Percentiles rank a stretch among this genome's conserved stretches.
These are phyloP conservation scores for Cryptocephalus moraei DNA, from an alignment of 2,888 invertebrate species.

Conservation along the genomic window DNA sequence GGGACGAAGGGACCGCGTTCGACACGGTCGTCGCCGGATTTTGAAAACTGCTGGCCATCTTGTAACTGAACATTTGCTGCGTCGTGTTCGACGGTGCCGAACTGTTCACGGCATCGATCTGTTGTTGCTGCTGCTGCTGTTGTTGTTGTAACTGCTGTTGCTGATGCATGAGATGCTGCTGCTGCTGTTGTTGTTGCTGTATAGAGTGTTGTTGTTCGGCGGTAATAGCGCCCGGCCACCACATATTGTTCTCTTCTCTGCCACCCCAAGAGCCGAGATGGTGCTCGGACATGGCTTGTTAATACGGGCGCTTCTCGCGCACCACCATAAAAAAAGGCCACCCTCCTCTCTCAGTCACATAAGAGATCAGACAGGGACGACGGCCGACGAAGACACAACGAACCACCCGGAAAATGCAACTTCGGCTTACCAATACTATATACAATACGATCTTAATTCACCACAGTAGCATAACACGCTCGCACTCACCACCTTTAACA, in stretches of 20 bases:
- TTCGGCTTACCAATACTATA: too few species aligned
- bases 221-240: slow-evolving; percentile 48
- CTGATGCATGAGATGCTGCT: slow-evolving; percentile 23
- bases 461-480: too few species aligned
- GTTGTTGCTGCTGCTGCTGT: slow-evolving; percentile 31
- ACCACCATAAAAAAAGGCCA: slow-evolving; percentile 8
- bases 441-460: too few species aligned
- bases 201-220: slow-evolving; percentile 36
- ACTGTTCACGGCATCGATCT: slow-evolving; percentile 42
- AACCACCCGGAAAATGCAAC: too few species aligned
- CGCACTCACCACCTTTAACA: too few species aligned
- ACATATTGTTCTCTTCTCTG: slow-evolving; percentile 52
- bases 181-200: slow-evolving; percentile 28
- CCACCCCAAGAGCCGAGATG: slow-evolving; percentile 55
- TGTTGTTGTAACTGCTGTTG: slow-evolving; percentile 29
- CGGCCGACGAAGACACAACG: too few species aligned
- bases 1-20: slow-evolving; percentile 50
- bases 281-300: slow-evolving; percentile 49
- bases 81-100: slow-evolving; percentile 48
- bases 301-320: slow-evolving; percentile 12
- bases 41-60: slow-evolving; percentile 78
- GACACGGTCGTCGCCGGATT: slow-evolving; percentile 58
- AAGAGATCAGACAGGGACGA: too few species aligned
- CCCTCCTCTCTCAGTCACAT: too few species aligned
- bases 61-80: slow-evolving; percentile 70